phyloP scores from a whole-genome alignment of 2,888 invertebrate species.

The Diaperis boleti region DNA sequence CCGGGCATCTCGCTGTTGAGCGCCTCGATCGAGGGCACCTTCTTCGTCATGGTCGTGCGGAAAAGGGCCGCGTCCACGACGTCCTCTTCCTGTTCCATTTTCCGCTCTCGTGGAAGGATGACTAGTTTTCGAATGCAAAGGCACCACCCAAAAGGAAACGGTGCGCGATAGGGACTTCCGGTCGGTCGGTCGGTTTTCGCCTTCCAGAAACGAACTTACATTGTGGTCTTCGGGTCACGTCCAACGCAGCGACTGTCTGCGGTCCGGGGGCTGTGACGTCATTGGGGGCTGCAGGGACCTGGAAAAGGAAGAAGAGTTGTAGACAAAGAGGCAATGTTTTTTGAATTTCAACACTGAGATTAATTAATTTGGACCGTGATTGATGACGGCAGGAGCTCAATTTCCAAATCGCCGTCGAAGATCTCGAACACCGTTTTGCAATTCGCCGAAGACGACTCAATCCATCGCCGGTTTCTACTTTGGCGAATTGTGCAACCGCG shows the following conservation, averaged over 20 bases:
- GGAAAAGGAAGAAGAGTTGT: background rate
- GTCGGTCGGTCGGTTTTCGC: background rate
- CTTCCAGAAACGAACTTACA: constrained; percentile 2
- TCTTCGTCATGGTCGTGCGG: constrained; percentile 63
- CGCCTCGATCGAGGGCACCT: constrained; percentile 64
- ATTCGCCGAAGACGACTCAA: too few relatives aligned
- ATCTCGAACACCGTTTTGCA: too few relatives aligned
- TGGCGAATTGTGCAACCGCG: too few relatives aligned
- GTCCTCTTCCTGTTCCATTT: constrained; percentile 53
- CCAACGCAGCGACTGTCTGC: constrained; percentile 3
- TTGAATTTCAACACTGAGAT: too few relatives aligned
- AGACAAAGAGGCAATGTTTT: too few relatives aligned
- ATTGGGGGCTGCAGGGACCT: constrained; percentile 13
- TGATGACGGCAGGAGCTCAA: too few relatives aligned
- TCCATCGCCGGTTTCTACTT: too few relatives aligned
- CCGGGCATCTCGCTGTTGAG: constrained; percentile 64
- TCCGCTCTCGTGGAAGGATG: constrained; percentile 2
- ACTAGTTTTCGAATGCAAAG: constrained; percentile 19
- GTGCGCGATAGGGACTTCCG: constrained; percentile 29
- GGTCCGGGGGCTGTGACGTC: constrained; percentile 1
- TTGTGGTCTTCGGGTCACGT: constrained; percentile 6
- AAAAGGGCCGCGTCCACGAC: constrained; percentile 65
- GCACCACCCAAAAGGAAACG: constrained; percentile 28
- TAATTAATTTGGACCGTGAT: too few relatives aligned
- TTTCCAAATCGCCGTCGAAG: too few relatives aligned